A percentile compares a stretch with the other conserved stretches of the same genome.
Evolutionary conservation across 2,113 vertebrate genomes (phyloP).

Genomic region (Zosterops lateralis): DNA sequence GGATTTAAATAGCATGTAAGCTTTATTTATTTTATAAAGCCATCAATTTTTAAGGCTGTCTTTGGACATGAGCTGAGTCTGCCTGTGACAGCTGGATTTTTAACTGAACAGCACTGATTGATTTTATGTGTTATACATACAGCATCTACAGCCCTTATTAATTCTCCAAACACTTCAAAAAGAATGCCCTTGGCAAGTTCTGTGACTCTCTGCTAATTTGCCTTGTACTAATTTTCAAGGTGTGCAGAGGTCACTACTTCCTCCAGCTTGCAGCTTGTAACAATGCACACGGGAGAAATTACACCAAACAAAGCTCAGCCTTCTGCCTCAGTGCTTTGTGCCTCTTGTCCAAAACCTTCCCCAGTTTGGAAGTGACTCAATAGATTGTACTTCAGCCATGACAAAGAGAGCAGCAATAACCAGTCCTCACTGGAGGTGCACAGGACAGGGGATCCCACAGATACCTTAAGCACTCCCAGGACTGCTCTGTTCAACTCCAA

Average conservation of each 20-base stretch:
- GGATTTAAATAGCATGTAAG: not conserved
- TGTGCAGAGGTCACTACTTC: not conserved
- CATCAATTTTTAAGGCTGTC: not conserved
- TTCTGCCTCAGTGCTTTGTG: not conserved
- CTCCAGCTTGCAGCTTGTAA: not conserved
- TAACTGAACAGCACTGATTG: not conserved
- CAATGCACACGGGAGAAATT: not conserved
- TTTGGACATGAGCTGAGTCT: not conserved
- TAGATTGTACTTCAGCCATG: not conserved
- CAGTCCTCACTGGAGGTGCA: not conserved
- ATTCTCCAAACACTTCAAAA: not conserved
- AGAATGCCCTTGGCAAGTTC: slow-evolving; percentile 22
- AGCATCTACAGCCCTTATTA: not conserved
- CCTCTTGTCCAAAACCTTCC: not conserved
- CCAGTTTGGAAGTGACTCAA: not conserved
- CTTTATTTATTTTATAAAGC: slow-evolving; percentile 6
- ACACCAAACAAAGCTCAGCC: not conserved
- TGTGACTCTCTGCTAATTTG: slow-evolving; percentile 22
- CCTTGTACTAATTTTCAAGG: slow-evolving; percentile 50
- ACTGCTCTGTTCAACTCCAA: not conserved
- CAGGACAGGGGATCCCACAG: not conserved
- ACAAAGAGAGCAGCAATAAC: not conserved
- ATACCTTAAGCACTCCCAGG: not conserved
- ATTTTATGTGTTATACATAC: not conserved
- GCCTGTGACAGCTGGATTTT: not conserved